phyloP scores from a whole-genome alignment of 2,113 vertebrate genomes.

The Sphaerodactylus townsendi region DNA sequence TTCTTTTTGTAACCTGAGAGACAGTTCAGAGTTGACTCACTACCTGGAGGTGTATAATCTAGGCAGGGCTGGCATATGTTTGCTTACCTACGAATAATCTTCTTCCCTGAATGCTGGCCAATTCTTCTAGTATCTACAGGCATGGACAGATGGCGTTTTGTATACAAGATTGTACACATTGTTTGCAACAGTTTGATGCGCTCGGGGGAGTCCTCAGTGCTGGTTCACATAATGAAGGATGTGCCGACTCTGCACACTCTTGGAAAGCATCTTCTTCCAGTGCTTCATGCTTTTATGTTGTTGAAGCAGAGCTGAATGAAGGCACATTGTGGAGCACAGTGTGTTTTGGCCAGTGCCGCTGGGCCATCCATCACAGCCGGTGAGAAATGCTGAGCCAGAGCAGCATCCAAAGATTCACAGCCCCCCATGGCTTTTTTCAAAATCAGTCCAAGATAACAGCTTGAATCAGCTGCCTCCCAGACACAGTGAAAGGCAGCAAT shows the following conservation, averaged over 20 bases:
- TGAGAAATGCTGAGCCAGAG: not conserved
- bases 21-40: not conserved
- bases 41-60: not conserved
- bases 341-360: not conserved
- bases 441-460: not conserved
- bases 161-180: constrained; percentile 14
- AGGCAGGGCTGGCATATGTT: too few species aligned
- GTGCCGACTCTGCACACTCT: not conserved
- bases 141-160: constrained; percentile 8
- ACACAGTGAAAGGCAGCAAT: too few species aligned
- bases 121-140: not conserved
- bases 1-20: not conserved
- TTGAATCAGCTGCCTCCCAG: too few species aligned
- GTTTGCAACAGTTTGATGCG: not conserved
- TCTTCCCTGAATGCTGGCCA: fast-evolving
- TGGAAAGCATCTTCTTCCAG: not conserved
- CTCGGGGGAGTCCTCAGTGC: constrained; percentile 22
- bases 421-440: not conserved
- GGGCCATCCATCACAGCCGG: not conserved
- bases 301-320: not conserved
- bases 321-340: not conserved
- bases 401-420: not conserved
- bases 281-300: constrained; percentile 11
- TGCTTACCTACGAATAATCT: not conserved
- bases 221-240: not conserved